These are phyloP conservation scores for Opisthocomus hoazin DNA, from an alignment of 2,113 vertebrate genomes.

Conservation along the genomic window DNA sequence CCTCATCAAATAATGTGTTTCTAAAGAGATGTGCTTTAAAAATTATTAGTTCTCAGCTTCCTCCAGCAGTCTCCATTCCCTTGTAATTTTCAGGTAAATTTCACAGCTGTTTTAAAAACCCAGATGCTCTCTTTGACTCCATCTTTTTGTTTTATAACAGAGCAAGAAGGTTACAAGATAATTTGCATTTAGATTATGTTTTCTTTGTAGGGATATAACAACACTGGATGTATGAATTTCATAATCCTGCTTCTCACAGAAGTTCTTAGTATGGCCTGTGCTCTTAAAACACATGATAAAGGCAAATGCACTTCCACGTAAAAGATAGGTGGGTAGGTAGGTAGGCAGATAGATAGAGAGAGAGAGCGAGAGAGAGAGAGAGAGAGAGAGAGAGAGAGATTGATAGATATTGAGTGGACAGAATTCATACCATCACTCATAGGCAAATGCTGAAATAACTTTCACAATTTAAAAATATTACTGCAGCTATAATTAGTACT, in stretches of 20 bases:
- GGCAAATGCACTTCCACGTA: neutral
- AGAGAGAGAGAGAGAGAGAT: accelerated
- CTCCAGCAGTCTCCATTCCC: neutral
- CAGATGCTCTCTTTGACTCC: neutral
- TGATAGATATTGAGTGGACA: neutral
- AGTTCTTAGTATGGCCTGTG: neutral
- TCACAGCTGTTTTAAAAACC: neutral
- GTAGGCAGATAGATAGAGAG: too few species aligned
- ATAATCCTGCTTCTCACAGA: neutral
- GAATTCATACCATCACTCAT: neutral
- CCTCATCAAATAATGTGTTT: neutral
- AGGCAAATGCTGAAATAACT: neutral
- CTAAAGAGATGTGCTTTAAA: neutral
- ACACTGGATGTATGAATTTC: neutral
- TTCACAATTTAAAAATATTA: neutral
- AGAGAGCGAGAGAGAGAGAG: neutral
- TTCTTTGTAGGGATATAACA: neutral
- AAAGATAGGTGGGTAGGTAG: neutral
- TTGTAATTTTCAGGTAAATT: neutral
- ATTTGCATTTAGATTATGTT: slow-evolving; percentile 30
- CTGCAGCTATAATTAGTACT: neutral
- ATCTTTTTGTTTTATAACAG: neutral
- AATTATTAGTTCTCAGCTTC: neutral
- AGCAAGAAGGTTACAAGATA: neutral
- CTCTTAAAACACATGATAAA: neutral